Evolutionary conservation across 2,888 invertebrate species (phyloP), one percentile per base, ranked within the genome.

Genomic region (Chalcis sispes): DNA sequence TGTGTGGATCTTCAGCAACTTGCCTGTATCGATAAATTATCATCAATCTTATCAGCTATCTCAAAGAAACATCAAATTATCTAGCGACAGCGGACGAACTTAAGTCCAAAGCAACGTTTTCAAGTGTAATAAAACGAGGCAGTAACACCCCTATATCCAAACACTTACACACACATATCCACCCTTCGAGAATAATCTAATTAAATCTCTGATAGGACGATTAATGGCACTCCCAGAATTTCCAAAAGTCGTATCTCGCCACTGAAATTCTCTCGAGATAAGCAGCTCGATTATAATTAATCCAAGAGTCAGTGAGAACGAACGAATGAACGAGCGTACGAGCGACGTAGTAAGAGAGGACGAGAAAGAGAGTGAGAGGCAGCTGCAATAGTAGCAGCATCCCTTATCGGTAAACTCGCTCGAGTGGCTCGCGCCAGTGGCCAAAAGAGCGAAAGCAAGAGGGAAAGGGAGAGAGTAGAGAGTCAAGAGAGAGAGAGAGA

Each of bases 231-330:
- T 50, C 46, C 36, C 70, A 5, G 48, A 75, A 75, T 75, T 69
- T 69, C 67, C 69, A 58, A 74, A 72, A 73, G 69, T 69, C 62
- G 61, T 66, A 66, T 65, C 64, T 64, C 72, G 7, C 46, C 52
- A 1, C 10, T 23, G 13, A 13, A 54, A 42, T 25, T 69, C 52
- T 50, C 52, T 8, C 13, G 10, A 66, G 73, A 67, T 73, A 73
- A 74, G 72, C 59, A 59, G 69, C 70, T 71, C 70, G 75, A 75
- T 75, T 70, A 70, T 75, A 75, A 75, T 75, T 75, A 75, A 75
- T 65, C 70, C 65, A 13, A 27, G 72, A 54, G 52, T 25, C 27
- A 29, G 23, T 5, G 25, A 23, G 54, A 40, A 25, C 23, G 10
- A 13, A 2, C 29, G n/a, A 48, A 0, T 18, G 46, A 62, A 32